Conservation (phyloP, 2,888 invertebrate genomes). For the Leucozona laternaria region DNA sequence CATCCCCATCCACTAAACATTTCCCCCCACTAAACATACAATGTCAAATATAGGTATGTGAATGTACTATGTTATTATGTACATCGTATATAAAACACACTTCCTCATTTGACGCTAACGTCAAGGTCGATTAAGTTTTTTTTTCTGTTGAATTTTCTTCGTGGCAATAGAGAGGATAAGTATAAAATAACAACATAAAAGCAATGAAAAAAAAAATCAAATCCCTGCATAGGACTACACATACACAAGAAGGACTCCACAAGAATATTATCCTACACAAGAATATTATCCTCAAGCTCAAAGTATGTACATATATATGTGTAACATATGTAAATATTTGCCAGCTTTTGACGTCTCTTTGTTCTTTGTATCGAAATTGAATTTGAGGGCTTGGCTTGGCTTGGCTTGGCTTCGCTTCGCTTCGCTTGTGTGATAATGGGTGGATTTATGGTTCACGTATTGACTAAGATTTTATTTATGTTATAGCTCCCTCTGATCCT, state of each 20-base stretch:
- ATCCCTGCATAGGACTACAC: slow-evolving; percentile 43
- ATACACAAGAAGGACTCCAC: no score
- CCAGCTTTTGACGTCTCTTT: slow-evolving; percentile 47
- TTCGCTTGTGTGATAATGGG: slow-evolving; percentile 4
- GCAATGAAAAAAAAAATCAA: slow-evolving; percentile 3
- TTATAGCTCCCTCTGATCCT: background rate
- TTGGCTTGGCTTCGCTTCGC: no score
- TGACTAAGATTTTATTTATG: slow-evolving; percentile 5
- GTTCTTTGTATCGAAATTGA: slow-evolving; percentile 50
- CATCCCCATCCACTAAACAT: slow-evolving; percentile 14
- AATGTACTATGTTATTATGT: background rate
- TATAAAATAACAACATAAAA: background rate
- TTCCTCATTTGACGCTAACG: slow-evolving; percentile 54
- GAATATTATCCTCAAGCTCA: slow-evolving; percentile 32
- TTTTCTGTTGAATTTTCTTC: slow-evolving; percentile 28
- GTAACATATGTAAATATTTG: slow-evolving; percentile 16
- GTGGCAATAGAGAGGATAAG: background rate
- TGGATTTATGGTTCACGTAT: slow-evolving; percentile 27
- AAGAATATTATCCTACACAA: slow-evolving; percentile 27
- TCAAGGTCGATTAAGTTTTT: slow-evolving; percentile 47
- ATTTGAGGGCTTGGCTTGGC: slow-evolving; percentile 30
- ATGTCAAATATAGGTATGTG: background rate
- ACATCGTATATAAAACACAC: background rate
- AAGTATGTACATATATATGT: background rate
- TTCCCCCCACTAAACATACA: slow-evolving; percentile 32